Base-by-base conservation (phyloP, 1,140 invertebrate species). In the honey bee (Apis mellifera) region DNA sequence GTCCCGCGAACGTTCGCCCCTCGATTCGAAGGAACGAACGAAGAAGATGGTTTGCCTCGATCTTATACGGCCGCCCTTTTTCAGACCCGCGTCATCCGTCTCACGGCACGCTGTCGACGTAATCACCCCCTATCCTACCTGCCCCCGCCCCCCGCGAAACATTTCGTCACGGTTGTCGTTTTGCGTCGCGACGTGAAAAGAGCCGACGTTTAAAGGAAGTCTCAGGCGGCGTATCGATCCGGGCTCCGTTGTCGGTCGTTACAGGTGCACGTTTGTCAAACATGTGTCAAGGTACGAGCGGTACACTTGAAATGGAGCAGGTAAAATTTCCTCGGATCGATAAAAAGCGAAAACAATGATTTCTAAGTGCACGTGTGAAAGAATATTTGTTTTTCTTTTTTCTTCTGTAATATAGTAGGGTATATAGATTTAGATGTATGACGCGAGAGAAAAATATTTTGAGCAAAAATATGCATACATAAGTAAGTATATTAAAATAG, bases 101-200 rank as follows among this genome's bases (percentile, higher is more conserved):
- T 52, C 48, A 52, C 48, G 42, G 42, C 9, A 9, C 9, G 12
- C 66, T 69, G 66, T 52, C 48, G 66, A 15, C 54, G 71, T 85
- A 85, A 81, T 73, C 78, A 85, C 66, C 70, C 70, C 60, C 55
- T 69, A 68, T 74, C 65, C 55, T 73, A 66, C 66, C 71, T 48
- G 57, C 60, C 54, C 80, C 62, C 60, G 60, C 60, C 60, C 54
- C 80, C 62, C 60, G 60, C 60, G 81, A 21, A 84, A 79, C 81
- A 60, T 87, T 87, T 86, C 85, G 86, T 87, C 78, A 86, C 59
- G 77, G 68, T 60, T 86, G 82, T 78, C 86, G 72, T 52, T 32
- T 86, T 64, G 50, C 48, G n/a, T 59, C 70, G 50, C 60, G 68
- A 54, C 64, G 71, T 54, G 79, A 82, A 78, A 85, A 77, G 59